phyloP scores from a whole-genome alignment of 2,113 vertebrate genomes.

The Eulemur rufifrons region DNA sequence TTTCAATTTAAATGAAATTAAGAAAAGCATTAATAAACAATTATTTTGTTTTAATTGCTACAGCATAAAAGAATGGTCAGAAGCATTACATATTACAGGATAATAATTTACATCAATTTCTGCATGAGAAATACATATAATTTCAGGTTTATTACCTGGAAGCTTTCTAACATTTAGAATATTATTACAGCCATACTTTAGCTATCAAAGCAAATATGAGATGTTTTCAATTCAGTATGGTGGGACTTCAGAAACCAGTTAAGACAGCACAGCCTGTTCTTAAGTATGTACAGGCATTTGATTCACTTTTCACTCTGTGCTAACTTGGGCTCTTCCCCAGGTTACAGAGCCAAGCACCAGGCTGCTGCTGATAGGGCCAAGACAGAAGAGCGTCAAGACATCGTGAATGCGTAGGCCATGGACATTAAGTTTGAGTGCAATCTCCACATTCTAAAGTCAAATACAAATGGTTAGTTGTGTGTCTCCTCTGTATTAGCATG shows the following conservation, averaged over 20 bases:
- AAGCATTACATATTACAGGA: not conserved
- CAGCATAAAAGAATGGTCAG: not conserved
- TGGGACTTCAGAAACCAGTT: not conserved
- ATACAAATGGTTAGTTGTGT: not conserved
- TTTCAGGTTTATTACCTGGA: not conserved
- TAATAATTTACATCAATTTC: not conserved
- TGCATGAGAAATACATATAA: not conserved
- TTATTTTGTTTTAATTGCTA: slow-evolving; percentile 36
- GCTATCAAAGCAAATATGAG: not conserved
- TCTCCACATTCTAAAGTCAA: not conserved
- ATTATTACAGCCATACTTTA: not conserved
- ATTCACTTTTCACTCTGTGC: not conserved
- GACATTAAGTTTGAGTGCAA: not conserved
- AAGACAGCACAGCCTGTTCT: not conserved
- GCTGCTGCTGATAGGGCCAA: not conserved
- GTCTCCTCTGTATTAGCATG: not conserved
- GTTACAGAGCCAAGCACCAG: not conserved
- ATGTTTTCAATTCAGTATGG: not conserved
- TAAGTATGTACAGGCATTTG: not conserved
- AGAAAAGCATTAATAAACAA: not conserved
- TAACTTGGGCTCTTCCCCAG: not conserved
- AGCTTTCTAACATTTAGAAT: slow-evolving; percentile 18
- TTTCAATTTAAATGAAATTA: slow-evolving; percentile 64
- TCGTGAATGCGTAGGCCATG: rapidly evolving
- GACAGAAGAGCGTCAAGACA: not conserved